A percentile compares a stretch with the other conserved stretches of the same genome.
Evolutionary conservation across 2,797 vertebrate genomes (phyloP).

Genomic region (Falco berigora): DNA sequence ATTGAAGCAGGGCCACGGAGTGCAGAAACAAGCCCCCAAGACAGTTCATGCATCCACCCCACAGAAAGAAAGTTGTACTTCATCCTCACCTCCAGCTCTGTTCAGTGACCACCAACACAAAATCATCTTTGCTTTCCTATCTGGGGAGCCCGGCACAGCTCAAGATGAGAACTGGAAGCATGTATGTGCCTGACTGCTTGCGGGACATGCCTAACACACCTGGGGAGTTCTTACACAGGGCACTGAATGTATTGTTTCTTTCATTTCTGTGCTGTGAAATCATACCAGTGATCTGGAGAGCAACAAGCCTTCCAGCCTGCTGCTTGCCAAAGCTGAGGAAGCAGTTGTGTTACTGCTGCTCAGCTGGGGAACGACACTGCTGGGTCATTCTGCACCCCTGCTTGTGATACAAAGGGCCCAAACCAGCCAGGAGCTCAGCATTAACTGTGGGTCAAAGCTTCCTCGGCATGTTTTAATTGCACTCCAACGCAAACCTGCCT

Average conservation of each 20-base stretch:
- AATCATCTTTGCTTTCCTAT: neutral
- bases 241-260: neutral
- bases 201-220: accelerated
- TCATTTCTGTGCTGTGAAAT: neutral
- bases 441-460: accelerated
- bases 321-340: neutral
- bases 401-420: accelerated
- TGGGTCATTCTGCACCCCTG: neutral
- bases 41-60: neutral
- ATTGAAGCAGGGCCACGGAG: neutral
- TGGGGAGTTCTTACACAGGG: neutral
- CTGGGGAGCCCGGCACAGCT: neutral
- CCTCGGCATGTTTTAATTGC: neutral
- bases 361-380: neutral
- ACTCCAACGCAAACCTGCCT: neutral
- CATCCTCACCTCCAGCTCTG: neutral
- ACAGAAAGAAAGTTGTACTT: neutral
- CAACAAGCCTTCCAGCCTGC: neutral
- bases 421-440: neutral
- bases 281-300: neutral
- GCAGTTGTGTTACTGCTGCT: neutral
- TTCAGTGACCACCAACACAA: neutral
- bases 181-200: neutral
- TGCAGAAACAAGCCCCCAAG: neutral
- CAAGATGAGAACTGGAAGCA: neutral